Evolutionary conservation across 2,797 vertebrate species (phyloP).

Genomic region (Morelia viridis): DNA sequence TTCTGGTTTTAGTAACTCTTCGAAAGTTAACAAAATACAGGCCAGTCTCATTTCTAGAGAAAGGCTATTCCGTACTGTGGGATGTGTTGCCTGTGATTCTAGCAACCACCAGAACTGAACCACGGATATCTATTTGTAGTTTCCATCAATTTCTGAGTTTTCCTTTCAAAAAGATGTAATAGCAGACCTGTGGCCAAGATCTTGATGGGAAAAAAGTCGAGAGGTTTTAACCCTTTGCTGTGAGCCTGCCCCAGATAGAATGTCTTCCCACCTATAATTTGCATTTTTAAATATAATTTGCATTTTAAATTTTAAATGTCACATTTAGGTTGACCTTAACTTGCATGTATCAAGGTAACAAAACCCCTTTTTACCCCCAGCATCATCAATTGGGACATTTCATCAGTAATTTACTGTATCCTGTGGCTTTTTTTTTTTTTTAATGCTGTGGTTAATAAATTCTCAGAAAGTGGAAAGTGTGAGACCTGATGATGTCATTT

Average conservation of each 20-base stretch:
- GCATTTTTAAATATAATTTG: background rate
- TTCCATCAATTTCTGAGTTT: background rate
- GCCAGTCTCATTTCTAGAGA: background rate
- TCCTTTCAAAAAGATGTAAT: background rate
- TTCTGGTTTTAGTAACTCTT: background rate
- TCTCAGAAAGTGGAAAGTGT: constrained; percentile 79
- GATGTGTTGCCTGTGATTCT: background rate
- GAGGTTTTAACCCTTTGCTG: background rate
- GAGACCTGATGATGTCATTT: constrained; percentile 76
- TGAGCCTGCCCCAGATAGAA: background rate
- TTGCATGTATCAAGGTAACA: background rate
- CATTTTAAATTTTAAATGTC: background rate
- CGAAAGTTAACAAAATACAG: background rate
- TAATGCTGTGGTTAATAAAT: constrained; percentile 69
- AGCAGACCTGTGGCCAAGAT: background rate
- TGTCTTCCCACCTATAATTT: background rate
- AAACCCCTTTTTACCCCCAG: constrained; percentile 15
- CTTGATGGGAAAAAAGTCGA: background rate
- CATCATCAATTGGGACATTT: constrained; percentile 42
- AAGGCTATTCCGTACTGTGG: background rate
- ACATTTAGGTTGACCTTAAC: background rate
- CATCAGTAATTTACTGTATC: constrained; percentile 57
- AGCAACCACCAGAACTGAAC: background rate
- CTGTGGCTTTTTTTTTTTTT: constrained; percentile 65
- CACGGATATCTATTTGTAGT: background rate